Base-by-base conservation (phyloP, 35 echinoderm and acorn worm genomes). In the Heliocidaris erythrogramma region DNA sequence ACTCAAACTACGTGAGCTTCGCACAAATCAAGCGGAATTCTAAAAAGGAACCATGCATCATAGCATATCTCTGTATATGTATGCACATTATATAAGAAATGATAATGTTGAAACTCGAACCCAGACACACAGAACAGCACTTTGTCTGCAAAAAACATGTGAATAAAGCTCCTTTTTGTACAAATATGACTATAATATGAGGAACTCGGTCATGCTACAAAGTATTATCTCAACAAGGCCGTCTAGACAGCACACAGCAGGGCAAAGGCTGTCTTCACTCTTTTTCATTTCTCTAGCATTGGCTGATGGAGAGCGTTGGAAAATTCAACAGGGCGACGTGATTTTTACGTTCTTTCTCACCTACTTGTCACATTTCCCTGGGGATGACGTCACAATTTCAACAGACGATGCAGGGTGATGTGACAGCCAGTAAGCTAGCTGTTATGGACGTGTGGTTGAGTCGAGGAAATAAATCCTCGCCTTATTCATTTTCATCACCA, bases 261-360 rank as follows among this genome's bases (percentile, higher is more conserved):
- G 18, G 65, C 8, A 27, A 78, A 78, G 8, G 18, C 65, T 78
- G 18, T 42, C 35, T 42, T 42, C 35, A 42, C 35, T 24, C 18
- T 78, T 21, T 78, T 42, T 42, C 0, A 42, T 17, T 24, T 69
- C 5, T 78, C 65, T 4, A 78, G 27, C 18, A 78, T 7, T 78
- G 65, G 65, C 17, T 78, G 65, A 27, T 78, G 35, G 65, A 78
- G 27, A 24, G 65, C 27, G 18, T 78, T 17, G 17, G 65, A 18
- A 69, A n/a, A n/a, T 78, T 78, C 65, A 78, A 78, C 65, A 78
- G 27, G 65, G 18, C 65, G 65, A 78, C 65, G 65, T 78, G 65
- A 78, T 78, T 78, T 78, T 78, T 78, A 78, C 65, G 65, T 78
- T 17, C 65, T 78, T 78, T 78, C 21, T n/a, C 65, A n/a, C 65